phyloP scores from a whole-genome alignment of 2,113 vertebrate genomes.

The Uropsilus gracilis region DNA sequence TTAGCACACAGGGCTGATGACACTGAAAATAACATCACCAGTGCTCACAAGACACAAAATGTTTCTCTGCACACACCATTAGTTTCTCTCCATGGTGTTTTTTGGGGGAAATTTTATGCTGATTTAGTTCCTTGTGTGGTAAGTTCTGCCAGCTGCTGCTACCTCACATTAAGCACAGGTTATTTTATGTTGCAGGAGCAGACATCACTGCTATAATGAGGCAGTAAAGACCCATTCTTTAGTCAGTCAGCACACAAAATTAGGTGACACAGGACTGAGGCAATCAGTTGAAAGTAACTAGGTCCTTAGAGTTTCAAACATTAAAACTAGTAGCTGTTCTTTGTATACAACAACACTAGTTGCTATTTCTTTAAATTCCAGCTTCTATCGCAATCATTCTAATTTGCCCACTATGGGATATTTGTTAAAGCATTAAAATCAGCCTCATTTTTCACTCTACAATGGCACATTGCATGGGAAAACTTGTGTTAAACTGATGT shows the following conservation, averaged over 20 bases:
- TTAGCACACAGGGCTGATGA: neutral
- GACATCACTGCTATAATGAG: neutral
- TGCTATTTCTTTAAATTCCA: neutral
- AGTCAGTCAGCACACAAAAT: neutral
- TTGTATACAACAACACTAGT: neutral
- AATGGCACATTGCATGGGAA: accelerated
- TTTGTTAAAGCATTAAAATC: neutral
- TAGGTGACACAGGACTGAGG: neutral
- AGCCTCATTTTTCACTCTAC: neutral
- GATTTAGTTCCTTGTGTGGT: slow-evolving; percentile 5
- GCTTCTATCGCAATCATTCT: neutral
- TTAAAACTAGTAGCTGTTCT: neutral
- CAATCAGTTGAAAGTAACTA: neutral
- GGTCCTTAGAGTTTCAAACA: neutral
- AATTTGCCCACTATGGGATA: neutral
- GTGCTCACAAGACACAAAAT: neutral
- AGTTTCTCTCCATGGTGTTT: neutral
- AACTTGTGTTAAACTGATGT: neutral
- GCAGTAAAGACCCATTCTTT: neutral
- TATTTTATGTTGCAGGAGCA: neutral
- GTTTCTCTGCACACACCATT: neutral
- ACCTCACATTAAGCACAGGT: neutral
- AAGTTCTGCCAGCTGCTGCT: neutral
- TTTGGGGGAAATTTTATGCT: neutral
- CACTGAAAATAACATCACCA: neutral